Base-by-base conservation (phyloP, 1,140 invertebrate species). In the Drosophila teissieri region DNA sequence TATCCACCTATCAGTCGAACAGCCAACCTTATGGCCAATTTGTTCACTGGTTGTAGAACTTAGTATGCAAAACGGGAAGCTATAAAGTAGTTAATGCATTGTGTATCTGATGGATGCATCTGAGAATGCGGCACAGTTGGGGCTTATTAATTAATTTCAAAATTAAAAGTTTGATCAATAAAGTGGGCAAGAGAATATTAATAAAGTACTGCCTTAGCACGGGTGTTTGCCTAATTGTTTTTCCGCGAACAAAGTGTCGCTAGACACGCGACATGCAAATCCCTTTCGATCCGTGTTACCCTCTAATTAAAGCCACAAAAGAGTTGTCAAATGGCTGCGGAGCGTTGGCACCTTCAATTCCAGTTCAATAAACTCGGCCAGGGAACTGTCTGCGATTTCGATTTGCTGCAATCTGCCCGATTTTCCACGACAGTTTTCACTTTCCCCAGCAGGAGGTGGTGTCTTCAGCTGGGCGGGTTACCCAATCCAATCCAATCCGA, bases 111-210 rank as follows among this genome's bases (percentile, higher is more conserved):
- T 73, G 73, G 51, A 80, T 80, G 70, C 70, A 74, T 56, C 52
- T 44, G 34, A 19, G 48, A 72, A 73, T 83, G 83, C 63, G 63
- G 56, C 63, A 77, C 12, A 52, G 14, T 64, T 80, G 22, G 19
- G 19, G 53, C 53, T 72, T 73, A 80, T 89, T 88, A 89, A 88
- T 88, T 88, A 88, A 88, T 88, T 88, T 63, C 40, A 69, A 58
- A 88, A 77, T 88, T 52, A 74, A 88, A 88, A 89, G 84, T 88
- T 88, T 88, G 84, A 88, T 88, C 84, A 89, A 88, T 88, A 88
- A 77, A 65, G 54, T 64, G 61, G 61, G 53, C 52, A 67, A 44
- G 52, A 48, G 34, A 34, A 78, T 67, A 89, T 84, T 89, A 90
- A 88, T 84, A 84, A 90, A 61, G 52, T 51, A 45, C 34, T 6